Evolutionary conservation across 1,140 invertebrate genomes (phyloP), one percentile per base, ranked within the genome.

Genomic region (Papilio xuthus): DNA sequence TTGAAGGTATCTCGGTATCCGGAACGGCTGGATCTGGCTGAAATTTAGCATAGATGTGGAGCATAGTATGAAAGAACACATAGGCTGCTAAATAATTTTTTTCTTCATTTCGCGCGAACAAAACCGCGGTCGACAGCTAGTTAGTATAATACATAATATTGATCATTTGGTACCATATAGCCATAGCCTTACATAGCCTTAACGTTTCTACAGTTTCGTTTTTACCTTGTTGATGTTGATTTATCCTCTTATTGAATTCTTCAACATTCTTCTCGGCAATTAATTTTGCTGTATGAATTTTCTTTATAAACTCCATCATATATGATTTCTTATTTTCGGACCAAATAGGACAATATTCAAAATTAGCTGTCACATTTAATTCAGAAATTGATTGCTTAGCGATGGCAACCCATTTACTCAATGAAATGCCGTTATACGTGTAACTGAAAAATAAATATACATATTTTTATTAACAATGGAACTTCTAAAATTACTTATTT

Each of bases 311-410:
- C 18, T 91, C 89, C 37, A 89, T 71, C 18, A 84, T 83, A 67
- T 81, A 86, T 13, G 81, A 76, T 23, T 86, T 90, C 44, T 85
- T 91, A 60, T 83, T 88, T 37, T 92, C 91, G 70, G 83, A 85
- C 92, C 92, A 93, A 12, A 93, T 76, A 2, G 92, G 90, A 23
- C 88, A 80, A 63, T 93, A 93, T 75, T 92, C 90, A 67, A 89
- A 93, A 76, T 86, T 91, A 1, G 90, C 42, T 0, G 88, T 84
- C 77, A 90, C 47, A 73, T 92, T 92, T 8, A 93, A 79, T 82
- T 92, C 91, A 10, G 91, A 89, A 71, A 93, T 83, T 15, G 92
- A 86, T 83, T 93, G 92, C 80, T 92, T 93, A 1, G 91, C 90
- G 50, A 92, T 87, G 2, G 90, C 85, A 13, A 89, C 90, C 91